phyloP scores from a whole-genome alignment of 2,113 vertebrate species.

The Pachyramphus minor region DNA sequence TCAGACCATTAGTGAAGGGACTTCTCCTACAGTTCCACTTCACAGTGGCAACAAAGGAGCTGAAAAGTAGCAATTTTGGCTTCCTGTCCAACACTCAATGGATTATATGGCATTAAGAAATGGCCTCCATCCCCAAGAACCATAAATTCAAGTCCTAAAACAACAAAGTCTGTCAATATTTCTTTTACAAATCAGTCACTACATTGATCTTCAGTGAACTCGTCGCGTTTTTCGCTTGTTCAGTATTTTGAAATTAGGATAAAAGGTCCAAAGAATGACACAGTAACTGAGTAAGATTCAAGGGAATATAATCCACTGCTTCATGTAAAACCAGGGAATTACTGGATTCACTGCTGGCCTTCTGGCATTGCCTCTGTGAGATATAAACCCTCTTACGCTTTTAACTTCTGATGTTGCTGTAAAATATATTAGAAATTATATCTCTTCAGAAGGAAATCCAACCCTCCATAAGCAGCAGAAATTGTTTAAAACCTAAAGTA shows the following conservation, averaged over 20 bases:
- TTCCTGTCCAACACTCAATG: not conserved
- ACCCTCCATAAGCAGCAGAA: not conserved
- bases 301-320: not conserved
- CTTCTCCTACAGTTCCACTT: not conserved
- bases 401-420: not conserved
- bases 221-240: not conserved
- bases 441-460: slow-evolving; percentile 34
- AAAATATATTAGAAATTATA: not conserved
- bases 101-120: not conserved
- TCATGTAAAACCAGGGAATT: not conserved
- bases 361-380: not conserved
- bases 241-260: slow-evolving; percentile 3
- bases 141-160: slow-evolving; percentile 8
- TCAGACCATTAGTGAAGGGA: not conserved
- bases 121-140: not conserved
- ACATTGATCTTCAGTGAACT: not conserved
- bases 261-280: not conserved
- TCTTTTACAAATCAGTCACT: not conserved
- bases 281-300: not conserved
- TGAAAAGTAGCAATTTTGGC: not conserved
- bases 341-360: not conserved
- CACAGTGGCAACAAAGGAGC: not conserved
- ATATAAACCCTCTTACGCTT: not conserved
- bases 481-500: slow-evolving; percentile 3
- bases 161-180: not conserved